Percentiles rank a stretch among this genome's conserved stretches.
Evolutionary conservation across 1,140 invertebrate species (phyloP).

Genomic region (Lucilia sericata): DNA sequence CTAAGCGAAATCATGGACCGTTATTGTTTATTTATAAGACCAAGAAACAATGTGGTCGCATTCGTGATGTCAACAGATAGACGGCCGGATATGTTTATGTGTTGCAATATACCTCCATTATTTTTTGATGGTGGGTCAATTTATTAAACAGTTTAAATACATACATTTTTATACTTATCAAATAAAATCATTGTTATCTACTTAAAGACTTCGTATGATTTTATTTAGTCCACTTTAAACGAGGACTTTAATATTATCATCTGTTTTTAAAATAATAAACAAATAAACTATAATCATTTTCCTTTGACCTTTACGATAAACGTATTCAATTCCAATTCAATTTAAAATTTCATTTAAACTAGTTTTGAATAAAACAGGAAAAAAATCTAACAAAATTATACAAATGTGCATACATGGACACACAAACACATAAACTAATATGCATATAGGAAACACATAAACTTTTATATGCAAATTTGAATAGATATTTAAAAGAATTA

Average conservation of each 20-base stretch:
- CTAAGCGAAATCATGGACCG: too few relatives aligned
- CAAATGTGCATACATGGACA: not conserved
- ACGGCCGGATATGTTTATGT: too few relatives aligned
- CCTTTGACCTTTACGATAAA: not conserved
- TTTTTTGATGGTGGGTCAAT: too few relatives aligned
- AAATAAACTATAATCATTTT: not conserved
- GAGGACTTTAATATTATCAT: not conserved
- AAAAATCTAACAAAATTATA: not conserved
- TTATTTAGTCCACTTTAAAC: too few relatives aligned
- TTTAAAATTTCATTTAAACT: slow-evolving; percentile 3
- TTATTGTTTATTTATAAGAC: too few relatives aligned
- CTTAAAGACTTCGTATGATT: too few relatives aligned
- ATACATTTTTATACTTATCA: too few relatives aligned
- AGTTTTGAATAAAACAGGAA: not conserved
- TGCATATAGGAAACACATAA: not conserved
- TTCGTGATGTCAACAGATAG: too few relatives aligned
- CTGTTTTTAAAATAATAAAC: not conserved
- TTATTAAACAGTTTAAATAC: too few relatives aligned
- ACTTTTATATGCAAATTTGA: not conserved
- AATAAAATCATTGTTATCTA: too few relatives aligned
- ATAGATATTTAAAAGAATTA: not conserved
- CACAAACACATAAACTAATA: not conserved
- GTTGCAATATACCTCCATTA: too few relatives aligned
- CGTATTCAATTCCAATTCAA: not conserved
- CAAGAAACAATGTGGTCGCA: too few relatives aligned